These are phyloP conservation scores for Hyaena hyaena DNA, from an alignment of 2,113 vertebrate genomes.

Conservation along the genomic window DNA sequence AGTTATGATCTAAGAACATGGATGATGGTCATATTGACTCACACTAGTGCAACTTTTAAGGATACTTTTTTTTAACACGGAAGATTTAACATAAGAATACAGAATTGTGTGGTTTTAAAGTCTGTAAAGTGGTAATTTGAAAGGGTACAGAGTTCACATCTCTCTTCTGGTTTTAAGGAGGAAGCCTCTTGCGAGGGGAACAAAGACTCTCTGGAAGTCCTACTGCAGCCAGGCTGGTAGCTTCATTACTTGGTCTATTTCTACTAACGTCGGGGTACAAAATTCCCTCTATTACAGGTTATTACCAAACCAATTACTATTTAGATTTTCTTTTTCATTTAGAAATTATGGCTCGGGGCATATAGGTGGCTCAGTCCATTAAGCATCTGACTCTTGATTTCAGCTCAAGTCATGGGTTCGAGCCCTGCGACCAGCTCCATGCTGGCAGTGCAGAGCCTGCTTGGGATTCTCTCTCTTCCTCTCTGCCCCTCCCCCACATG, in stretches of 20 bases:
- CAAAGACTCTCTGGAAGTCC: not conserved
- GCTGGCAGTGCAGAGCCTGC: too few relatives aligned
- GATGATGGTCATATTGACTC: not conserved
- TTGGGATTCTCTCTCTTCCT: too few relatives aligned
- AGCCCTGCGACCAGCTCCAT: too few relatives aligned
- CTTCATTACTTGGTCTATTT: not conserved
- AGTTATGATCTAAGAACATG: not conserved
- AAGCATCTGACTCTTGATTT: too few relatives aligned
- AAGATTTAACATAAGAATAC: not conserved
- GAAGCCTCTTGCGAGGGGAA: not conserved
- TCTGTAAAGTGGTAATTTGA: not conserved
- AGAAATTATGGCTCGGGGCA: not conserved
- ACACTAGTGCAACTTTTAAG: not conserved
- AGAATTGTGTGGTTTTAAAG: conserved; percentile 14
- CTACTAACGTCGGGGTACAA: not conserved
- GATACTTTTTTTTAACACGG: not conserved
- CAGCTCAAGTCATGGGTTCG: too few relatives aligned
- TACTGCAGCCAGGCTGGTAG: not conserved
- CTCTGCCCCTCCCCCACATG: too few relatives aligned
- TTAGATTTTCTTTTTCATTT: not conserved
- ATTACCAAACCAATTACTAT: not conserved
- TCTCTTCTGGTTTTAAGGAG: not conserved
- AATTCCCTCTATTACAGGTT: not conserved
- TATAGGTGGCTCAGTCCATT: too few relatives aligned
- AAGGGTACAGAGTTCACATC: not conserved